These are phyloP conservation scores for Arenaria interpres DNA, from an alignment of 2,113 vertebrate genomes.

Conservation along the genomic window DNA sequence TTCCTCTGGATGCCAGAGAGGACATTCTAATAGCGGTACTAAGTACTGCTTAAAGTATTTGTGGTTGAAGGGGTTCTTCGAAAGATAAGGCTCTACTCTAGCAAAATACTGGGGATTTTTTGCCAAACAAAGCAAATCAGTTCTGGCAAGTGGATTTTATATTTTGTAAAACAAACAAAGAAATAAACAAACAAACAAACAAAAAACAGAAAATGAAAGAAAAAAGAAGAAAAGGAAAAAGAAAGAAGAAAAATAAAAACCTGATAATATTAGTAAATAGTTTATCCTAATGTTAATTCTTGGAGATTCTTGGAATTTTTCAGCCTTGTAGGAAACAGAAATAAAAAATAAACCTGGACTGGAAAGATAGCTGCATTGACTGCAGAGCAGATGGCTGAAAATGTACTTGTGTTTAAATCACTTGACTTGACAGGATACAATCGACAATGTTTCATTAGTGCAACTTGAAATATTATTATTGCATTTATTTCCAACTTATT, in stretches of 20 bases:
- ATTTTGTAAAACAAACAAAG: background rate
- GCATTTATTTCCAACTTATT: conserved; percentile 46
- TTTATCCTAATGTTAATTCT: background rate
- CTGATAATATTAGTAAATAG: background rate
- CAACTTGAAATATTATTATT: conserved; percentile 52
- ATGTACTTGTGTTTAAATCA: conserved; percentile 5
- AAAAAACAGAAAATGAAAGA: too few relatives aligned
- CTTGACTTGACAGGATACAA: conserved; percentile 26
- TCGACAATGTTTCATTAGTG: conserved; percentile 39
- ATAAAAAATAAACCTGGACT: background rate
- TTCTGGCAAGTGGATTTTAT: background rate
- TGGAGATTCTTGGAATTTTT: background rate
- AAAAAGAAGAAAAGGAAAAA: too few relatives aligned
- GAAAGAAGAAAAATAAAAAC: too few relatives aligned
- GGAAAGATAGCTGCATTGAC: background rate
- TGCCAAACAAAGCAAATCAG: background rate
- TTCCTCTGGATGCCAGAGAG: background rate
- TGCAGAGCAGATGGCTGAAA: background rate
- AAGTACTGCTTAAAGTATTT: background rate
- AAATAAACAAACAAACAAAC: too few relatives aligned
- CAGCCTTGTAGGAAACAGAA: background rate
- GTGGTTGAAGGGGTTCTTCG: background rate
- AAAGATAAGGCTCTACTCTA: background rate
- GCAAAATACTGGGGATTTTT: background rate
- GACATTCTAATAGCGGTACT: background rate